These are phyloP conservation scores for Apomyelois bistriatella DNA, from an alignment of 2,888 invertebrate genomes.

Conservation along the genomic window DNA sequence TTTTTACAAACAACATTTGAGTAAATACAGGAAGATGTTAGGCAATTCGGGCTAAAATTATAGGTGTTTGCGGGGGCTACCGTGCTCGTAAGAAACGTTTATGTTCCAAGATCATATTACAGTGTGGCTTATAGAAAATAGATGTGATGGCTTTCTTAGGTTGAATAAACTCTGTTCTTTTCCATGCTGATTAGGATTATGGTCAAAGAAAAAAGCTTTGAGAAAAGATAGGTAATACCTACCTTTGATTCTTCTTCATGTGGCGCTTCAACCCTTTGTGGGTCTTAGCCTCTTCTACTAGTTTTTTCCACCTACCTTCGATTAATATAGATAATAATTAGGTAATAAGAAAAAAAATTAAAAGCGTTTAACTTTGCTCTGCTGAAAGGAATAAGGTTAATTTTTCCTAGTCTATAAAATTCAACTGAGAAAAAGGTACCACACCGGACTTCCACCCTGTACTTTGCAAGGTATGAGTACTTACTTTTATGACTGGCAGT, in stretches of 20 bases:
- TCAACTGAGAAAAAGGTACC: neutral
- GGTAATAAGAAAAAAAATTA: too few species aligned
- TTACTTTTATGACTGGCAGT: neutral
- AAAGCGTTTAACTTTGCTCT: too few species aligned
- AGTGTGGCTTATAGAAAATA: neutral
- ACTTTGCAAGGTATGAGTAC: slow-evolving; percentile 1
- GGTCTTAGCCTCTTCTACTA: too few species aligned
- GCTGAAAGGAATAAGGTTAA: too few species aligned
- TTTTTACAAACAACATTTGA: slow-evolving; percentile 15
- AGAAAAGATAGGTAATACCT: too few species aligned
- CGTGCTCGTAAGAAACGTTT: neutral
- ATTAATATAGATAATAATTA: too few species aligned
- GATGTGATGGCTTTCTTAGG: neutral
- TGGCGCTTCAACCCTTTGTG: too few species aligned
- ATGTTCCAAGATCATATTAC: neutral
- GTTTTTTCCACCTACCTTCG: too few species aligned
- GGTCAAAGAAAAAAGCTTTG: too few species aligned
- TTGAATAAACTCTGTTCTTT: neutral
- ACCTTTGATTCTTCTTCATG: too few species aligned
- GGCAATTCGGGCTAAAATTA: slow-evolving; percentile 16
- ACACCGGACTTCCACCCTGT: neutral
- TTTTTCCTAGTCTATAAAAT: neutral
- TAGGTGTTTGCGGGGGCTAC: slow-evolving; percentile 9
- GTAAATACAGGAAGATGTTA: slow-evolving; percentile 27
- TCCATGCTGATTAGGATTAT: too few species aligned